Percentiles rank a stretch among this genome's conserved stretches.
phyloP scores from a whole-genome alignment of 2,888 invertebrate species.

The Pandemis cinnamomeana region DNA sequence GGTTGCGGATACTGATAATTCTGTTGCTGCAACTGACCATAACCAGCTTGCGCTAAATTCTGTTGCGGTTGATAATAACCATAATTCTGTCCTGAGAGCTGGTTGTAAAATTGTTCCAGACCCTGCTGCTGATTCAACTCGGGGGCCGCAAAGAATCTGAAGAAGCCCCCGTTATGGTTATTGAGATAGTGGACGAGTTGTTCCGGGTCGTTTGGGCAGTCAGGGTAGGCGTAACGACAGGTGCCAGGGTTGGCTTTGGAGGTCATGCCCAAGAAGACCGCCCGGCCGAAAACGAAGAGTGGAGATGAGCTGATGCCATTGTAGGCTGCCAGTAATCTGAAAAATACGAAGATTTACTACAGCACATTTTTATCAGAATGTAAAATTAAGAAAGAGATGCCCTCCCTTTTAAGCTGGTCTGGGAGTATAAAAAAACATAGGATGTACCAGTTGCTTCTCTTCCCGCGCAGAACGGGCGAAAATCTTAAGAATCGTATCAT shows the following conservation, averaged over 20 bases:
- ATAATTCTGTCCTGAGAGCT: conserved; percentile 50
- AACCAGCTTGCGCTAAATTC: conserved; percentile 41
- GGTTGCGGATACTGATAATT: conserved; percentile 32
- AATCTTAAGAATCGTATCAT: too few species aligned
- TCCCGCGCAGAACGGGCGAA: too few species aligned
- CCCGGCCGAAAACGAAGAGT: conserved; percentile 89
- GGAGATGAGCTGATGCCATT: conserved; percentile 85
- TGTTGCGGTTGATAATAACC: conserved; percentile 40
- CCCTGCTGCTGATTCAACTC: conserved; percentile 59
- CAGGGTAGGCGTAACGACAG: conserved; percentile 88
- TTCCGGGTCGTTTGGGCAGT: conserved; percentile 89
- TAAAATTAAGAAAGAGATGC: too few species aligned
- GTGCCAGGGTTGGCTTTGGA: conserved; percentile 84
- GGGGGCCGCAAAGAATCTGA: conserved; percentile 88
- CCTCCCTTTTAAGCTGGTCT: too few species aligned
- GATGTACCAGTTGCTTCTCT: too few species aligned
- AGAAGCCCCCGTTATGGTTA: conserved; percentile 94
- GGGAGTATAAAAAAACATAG: too few species aligned
- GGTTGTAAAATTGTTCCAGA: conserved; percentile 71
- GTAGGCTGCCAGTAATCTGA: conserved; percentile 85
- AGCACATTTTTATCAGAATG: too few species aligned
- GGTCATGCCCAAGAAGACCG: conserved; percentile 89
- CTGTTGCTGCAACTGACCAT: conserved; percentile 21
- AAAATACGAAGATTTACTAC: conserved; percentile 42
- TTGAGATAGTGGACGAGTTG: conserved; percentile 91